phyloP scores from a whole-genome alignment of 2,113 vertebrate species.

The Mustela lutreola region DNA sequence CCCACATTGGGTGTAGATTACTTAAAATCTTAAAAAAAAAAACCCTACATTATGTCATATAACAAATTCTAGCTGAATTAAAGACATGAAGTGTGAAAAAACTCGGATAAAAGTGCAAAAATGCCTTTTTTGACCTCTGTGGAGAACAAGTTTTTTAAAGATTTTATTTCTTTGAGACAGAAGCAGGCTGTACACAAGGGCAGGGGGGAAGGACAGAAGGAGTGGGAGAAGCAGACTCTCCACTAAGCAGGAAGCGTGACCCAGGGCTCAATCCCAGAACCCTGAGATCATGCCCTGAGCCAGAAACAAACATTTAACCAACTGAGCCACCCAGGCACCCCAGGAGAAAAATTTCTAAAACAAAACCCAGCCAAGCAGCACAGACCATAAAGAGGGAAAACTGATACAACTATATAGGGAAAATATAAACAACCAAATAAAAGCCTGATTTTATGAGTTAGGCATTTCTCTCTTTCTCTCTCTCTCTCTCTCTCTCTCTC shows the following conservation, averaged over 20 bases:
- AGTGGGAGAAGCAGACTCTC: neutral
- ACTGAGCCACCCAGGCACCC: neutral
- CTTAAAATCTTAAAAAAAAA: neutral
- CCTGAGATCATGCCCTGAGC: neutral
- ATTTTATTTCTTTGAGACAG: neutral
- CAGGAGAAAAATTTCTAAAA: neutral
- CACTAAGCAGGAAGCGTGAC: neutral
- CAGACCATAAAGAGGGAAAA: neutral
- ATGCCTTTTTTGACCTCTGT: neutral
- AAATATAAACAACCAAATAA: neutral
- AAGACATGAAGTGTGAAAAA: neutral
- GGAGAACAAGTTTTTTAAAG: neutral
- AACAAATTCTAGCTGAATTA: neutral
- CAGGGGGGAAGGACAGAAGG: neutral
- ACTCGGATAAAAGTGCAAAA: neutral
- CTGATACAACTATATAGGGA: neutral
- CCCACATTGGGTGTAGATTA: neutral
- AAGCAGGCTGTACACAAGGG: neutral
- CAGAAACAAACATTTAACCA: neutral
- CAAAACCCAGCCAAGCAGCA: constrained; percentile 14
- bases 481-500: no score
- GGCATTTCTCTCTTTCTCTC: neutral
- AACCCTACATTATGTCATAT: neutral
- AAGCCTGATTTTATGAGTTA: neutral
- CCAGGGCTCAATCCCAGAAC: neutral